Conservation (phyloP, 2,888 invertebrate species). For the Onthophagus sagittarius region DNA sequence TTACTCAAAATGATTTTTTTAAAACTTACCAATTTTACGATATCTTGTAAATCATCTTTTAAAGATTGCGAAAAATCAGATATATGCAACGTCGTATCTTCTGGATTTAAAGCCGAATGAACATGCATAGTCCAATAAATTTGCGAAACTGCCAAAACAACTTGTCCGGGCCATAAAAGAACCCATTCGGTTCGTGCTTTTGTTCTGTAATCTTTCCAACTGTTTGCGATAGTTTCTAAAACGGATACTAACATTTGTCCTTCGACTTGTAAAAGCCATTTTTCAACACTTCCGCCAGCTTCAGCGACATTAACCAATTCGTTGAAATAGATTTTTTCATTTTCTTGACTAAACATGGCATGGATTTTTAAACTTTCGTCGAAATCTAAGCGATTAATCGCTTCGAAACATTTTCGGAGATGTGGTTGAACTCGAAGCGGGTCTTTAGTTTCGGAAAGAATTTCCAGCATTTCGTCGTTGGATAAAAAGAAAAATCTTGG, state of each 20-base stretch:
- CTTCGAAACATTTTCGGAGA: conserved; percentile 85
- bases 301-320: conserved; percentile 64
- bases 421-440: conserved; percentile 81
- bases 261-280: conserved; percentile 81
- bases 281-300: conserved; percentile 79
- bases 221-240: conserved; percentile 62
- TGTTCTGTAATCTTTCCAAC: conserved; percentile 62
- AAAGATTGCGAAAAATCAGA: conserved; percentile 55
- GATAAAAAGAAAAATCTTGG: conserved; percentile 88
- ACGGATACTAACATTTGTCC: conserved; percentile 74
- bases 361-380: conserved; percentile 68
- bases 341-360: conserved; percentile 73
- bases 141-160: conserved; percentile 73
- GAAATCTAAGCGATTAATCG: conserved; percentile 71
- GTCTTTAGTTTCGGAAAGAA: conserved; percentile 85
- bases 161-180: conserved; percentile 76
- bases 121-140: conserved; percentile 82
- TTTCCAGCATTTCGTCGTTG: conserved; percentile 87
- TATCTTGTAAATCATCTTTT: conserved; percentile 64
- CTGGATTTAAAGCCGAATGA: conserved; percentile 59
- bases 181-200: conserved; percentile 65
- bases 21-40: conserved; percentile 59
- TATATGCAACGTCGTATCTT: conserved; percentile 51
- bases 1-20: not conserved
- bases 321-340: conserved; percentile 65